phyloP scores from a whole-genome alignment of 2,113 vertebrate genomes.

The Sprattus sprattus region DNA sequence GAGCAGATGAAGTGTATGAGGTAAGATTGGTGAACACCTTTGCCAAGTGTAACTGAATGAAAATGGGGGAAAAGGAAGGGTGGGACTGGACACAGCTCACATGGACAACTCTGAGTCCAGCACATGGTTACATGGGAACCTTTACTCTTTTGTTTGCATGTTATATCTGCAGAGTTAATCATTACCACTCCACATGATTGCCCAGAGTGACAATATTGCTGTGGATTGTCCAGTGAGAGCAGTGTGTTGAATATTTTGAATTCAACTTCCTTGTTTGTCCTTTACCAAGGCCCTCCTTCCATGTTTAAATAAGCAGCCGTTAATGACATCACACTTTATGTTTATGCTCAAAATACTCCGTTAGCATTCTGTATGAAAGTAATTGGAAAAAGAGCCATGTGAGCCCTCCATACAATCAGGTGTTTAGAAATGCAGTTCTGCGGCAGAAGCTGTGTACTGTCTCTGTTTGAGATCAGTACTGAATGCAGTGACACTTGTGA shows the following conservation, averaged over 20 bases:
- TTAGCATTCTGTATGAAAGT: neutral
- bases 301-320: neutral
- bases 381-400: neutral
- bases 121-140: neutral
- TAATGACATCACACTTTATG: neutral
- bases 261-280: neutral
- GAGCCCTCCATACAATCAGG: neutral
- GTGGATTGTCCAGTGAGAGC: neutral
- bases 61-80: neutral
- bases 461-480: neutral
- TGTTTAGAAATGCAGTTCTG: neutral
- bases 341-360: neutral
- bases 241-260: neutral
- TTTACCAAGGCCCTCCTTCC: neutral
- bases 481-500: neutral
- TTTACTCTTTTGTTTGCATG: constrained; percentile 7
- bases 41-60: neutral
- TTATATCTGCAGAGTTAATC: neutral
- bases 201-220: neutral
- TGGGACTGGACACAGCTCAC: neutral
- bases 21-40: neutral
- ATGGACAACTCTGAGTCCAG: neutral
- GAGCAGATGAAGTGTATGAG: neutral
- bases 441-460: neutral
- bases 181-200: neutral